Conservation (phyloP, 2,888 invertebrate species). For the Latrodectus elegans region DNA sequence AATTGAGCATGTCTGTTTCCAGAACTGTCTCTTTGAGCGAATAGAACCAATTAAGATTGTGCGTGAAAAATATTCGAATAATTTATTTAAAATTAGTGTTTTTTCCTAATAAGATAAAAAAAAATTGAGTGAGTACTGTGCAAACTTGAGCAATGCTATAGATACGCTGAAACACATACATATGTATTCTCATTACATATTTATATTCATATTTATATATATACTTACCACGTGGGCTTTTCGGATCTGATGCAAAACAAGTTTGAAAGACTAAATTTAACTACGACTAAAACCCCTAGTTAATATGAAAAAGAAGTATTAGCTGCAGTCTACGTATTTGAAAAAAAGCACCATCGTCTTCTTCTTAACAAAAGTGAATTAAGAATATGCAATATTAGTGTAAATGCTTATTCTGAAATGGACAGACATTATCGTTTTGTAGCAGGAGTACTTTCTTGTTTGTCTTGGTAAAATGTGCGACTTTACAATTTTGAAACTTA, state of each 20-base stretch:
- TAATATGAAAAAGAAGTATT: slow-evolving; percentile 34
- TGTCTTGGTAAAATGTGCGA: too few species aligned
- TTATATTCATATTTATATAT: slow-evolving; percentile 63
- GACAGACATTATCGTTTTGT: slow-evolving; percentile 30
- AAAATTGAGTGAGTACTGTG: background rate
- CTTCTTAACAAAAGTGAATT: slow-evolving; percentile 8
- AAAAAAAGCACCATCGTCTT: slow-evolving; percentile 56
- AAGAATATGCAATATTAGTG: slow-evolving; percentile 6
- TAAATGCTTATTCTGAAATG: slow-evolving; percentile 62
- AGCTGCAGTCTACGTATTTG: slow-evolving; percentile 49
- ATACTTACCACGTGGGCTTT: slow-evolving; percentile 57
- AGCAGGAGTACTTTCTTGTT: too few species aligned
- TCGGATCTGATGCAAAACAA: slow-evolving; percentile 47
- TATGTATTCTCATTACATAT: slow-evolving; percentile 59
- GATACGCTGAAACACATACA: slow-evolving; percentile 60
- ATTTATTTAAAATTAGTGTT: background rate
- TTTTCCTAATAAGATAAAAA: background rate
- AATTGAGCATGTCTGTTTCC: slow-evolving; percentile 27
- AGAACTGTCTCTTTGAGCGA: background rate
- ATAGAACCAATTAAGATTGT: background rate
- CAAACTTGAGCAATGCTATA: slow-evolving; percentile 63
- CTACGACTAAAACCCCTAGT: slow-evolving; percentile 51
- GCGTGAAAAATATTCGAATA: background rate
- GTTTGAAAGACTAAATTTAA: slow-evolving; percentile 56
- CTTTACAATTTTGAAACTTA: too few species aligned